A percentile compares a stretch with the other conserved stretches of the same genome.
phyloP scores from a whole-genome alignment of 2,797 vertebrate species.

The Champsocephalus esox region DNA sequence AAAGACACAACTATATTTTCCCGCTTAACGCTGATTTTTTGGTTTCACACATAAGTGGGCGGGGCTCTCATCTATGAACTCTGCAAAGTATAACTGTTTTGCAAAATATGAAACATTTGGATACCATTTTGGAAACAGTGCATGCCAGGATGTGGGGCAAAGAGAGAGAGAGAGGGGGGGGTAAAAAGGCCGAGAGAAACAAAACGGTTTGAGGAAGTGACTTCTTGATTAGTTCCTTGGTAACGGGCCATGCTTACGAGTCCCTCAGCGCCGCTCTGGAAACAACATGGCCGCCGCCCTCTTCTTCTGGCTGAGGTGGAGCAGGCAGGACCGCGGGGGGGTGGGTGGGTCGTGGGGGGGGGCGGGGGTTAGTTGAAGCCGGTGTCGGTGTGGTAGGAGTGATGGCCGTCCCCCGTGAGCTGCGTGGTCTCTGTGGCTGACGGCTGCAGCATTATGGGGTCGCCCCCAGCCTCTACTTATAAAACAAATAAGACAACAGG shows the following conservation, averaged over 20 bases:
- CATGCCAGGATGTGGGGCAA: constrained; percentile 87
- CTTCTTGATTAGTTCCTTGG: constrained; percentile 75
- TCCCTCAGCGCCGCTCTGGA: constrained; percentile 73
- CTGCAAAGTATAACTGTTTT: constrained; percentile 66
- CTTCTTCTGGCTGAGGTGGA: constrained; percentile 75
- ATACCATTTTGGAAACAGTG: constrained; percentile 84
- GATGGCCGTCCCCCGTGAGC: constrained; percentile 93
- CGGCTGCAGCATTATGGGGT: constrained; percentile 94
- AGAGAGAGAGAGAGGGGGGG: constrained; percentile 50
- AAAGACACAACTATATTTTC: too few relatives aligned
- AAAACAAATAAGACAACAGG: constrained; percentile 19
- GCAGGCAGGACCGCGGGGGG: constrained; percentile 71
- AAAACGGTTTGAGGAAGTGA: constrained; percentile 65
- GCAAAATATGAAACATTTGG: constrained; percentile 47
- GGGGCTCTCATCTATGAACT: neutral
- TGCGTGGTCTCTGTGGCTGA: constrained; percentile 98
- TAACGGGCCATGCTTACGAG: constrained; percentile 78
- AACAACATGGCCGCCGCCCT: constrained; percentile 79
- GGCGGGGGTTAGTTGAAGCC: constrained; percentile 91
- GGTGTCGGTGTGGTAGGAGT: constrained; percentile 94
- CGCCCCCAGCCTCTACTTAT: constrained; percentile 81
- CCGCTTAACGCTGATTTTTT: too few relatives aligned
- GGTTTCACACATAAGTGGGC: too few relatives aligned
- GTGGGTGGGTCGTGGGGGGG: constrained; percentile 15
- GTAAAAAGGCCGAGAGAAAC: constrained; percentile 76